Evolutionary conservation across 2,113 vertebrate species (phyloP).

Genomic region (Platysternon megacephalum): DNA sequence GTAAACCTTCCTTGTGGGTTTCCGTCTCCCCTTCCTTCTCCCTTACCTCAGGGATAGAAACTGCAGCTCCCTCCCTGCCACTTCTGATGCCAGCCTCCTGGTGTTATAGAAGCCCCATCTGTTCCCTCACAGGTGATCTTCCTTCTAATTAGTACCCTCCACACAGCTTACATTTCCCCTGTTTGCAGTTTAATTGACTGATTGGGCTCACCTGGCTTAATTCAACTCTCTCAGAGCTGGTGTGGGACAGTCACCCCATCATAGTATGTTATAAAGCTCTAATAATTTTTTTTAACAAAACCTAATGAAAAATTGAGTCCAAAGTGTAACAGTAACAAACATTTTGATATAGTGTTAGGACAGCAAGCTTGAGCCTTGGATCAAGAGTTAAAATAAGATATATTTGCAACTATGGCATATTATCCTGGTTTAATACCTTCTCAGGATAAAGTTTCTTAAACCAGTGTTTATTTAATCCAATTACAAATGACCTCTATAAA

Average conservation of each 20-base stretch:
- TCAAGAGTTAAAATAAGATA: background rate
- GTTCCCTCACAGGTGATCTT: background rate
- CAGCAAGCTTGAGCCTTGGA: background rate
- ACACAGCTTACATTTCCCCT: background rate
- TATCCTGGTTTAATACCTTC: background rate
- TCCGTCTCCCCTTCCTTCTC: background rate
- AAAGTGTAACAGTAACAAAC: background rate
- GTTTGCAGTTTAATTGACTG: background rate
- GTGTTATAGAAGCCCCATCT: background rate
- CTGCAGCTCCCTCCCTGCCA: background rate
- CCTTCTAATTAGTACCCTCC: background rate
- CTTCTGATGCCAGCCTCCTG: background rate
- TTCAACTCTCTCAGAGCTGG: background rate
- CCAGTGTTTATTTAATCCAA: background rate
- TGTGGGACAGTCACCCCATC: background rate
- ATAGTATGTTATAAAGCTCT: background rate
- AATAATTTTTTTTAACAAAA: background rate
- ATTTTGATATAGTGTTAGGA: background rate
- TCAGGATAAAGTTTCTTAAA: background rate
- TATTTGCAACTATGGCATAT: background rate
- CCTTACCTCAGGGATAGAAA: background rate
- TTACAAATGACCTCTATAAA: background rate
- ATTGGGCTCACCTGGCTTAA: background rate
- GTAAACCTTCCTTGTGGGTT: background rate
- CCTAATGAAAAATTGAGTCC: background rate